Base-by-base conservation (phyloP, 2,888 invertebrate species). In the Noctuana brunneofusca region DNA sequence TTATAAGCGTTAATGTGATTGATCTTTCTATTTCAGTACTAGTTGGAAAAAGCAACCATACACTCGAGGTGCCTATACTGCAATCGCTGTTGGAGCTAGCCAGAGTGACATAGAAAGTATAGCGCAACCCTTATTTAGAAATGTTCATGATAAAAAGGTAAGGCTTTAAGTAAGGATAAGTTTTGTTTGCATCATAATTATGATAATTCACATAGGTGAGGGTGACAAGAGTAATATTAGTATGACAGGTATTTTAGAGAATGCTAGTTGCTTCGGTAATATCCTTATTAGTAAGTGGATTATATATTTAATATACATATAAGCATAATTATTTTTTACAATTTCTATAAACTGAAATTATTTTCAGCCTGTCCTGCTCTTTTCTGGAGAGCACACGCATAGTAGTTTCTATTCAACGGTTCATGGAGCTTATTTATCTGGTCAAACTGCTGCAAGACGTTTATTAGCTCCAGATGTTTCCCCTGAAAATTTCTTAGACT, bases 301-400 rank as follows among this genome's bases (percentile, higher is more conserved):
- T 3, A 14, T 38, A 38, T 35, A 35, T 16, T 14, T 14, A 41
- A 41, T 16, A 16, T 41, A 41, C n/a, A n/a, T n/a, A 41, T 2
- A 5, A 41, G 16, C 14, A 14, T 41, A 6, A 14, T 8, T 41
- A 41, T 14, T 2, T 14, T 2, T 38, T 60, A 53, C 20, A 2
- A n/a, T 55, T 35, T 32, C 11, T 22, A 38, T n/a, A 27, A 27
- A 14, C 3, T 53, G 2, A 0, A 6, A 14, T 11, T 43, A 18
- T 70, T 91, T 93, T 68, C 84, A 97, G 97, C 97, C 97, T 71
- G 93, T 94, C 38, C 86, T 97, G 73, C 89, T 96, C 78, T 98
- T 98, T 92, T 98, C 98, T 74, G 98, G 98, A 65, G 98, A 98
- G 91, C 98, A 98, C 76, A 98, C 98, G 48, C 98, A 98, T 92